Conservation (phyloP, 2,797 vertebrate genomes). For the Crenuchus spilurus region DNA sequence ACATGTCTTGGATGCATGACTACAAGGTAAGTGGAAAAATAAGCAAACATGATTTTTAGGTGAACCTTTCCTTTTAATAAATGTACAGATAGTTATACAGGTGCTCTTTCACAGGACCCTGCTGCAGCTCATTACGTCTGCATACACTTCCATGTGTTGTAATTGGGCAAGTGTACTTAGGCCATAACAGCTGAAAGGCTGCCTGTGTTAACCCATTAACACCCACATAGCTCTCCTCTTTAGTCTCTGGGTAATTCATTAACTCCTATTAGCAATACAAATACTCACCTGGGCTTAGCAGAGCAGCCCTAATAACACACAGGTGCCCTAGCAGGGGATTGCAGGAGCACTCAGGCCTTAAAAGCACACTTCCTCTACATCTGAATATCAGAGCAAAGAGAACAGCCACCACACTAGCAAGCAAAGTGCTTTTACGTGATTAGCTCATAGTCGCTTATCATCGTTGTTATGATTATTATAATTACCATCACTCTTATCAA, state of each 20-base stretch:
- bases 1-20: too few species aligned
- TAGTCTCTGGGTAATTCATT: conserved; percentile 48
- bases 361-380: conserved; percentile 21
- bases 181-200: conserved; percentile 27
- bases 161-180: conserved; percentile 8
- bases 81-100: neutral
- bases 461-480: conserved; percentile 64
- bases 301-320: conserved; percentile 47
- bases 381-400: conserved; percentile 24
- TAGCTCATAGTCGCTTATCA: conserved; percentile 73
- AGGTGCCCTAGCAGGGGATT: conserved; percentile 34
- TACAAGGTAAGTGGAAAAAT: too few species aligned
- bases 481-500: conserved; percentile 73
- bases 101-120: neutral
- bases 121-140: too few species aligned
- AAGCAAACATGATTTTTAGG: too few species aligned
- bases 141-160: conserved; percentile 13
- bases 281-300: conserved; percentile 53
- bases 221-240: neutral
- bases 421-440: conserved; percentile 67
- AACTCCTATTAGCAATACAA: conserved; percentile 60
- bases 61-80: too few species aligned
- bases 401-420: conserved; percentile 46
- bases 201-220: conserved; percentile 43
- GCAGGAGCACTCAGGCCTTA: neutral